A percentile compares a stretch with the other conserved stretches of the same genome.
Evolutionary conservation across 2,797 vertebrate genomes (phyloP).

Genomic region (Clarias pachynema): DNA sequence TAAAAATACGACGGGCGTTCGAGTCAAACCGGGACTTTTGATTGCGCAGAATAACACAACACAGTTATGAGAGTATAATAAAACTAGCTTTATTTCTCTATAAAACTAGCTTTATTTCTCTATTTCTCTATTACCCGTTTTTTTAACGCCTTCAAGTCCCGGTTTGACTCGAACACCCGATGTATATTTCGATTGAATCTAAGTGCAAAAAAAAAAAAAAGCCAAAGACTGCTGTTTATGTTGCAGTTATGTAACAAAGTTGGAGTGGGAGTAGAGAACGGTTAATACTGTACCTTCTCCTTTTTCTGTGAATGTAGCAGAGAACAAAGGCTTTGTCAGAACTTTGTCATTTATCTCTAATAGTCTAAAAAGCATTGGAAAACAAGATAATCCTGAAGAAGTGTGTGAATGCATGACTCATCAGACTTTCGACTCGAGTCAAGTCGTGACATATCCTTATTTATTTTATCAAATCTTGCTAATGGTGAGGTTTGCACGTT

Average conservation of each 20-base stretch:
- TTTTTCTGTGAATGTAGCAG: constrained; percentile 52
- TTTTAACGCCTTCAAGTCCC: too few species aligned
- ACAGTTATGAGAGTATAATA: too few species aligned
- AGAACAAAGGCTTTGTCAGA: constrained; percentile 8
- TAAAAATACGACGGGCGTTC: not conserved
- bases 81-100: too few species aligned
- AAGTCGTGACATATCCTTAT: constrained; percentile 11
- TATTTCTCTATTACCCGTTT: too few species aligned
- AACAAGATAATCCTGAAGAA: constrained; percentile 5
- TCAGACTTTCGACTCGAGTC: not conserved
- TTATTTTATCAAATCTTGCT: not conserved
- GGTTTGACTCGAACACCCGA: too few species aligned
- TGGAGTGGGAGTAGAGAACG: not conserved
- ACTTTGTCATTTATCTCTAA: constrained; percentile 2
- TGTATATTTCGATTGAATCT: too few species aligned
- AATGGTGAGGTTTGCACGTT: not conserved
- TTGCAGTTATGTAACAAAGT: not conserved
- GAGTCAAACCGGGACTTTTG: too few species aligned
- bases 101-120: too few species aligned
- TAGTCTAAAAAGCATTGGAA: not conserved
- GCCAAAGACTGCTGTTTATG: not conserved
- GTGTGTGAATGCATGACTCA: not conserved
- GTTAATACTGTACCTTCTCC: constrained; percentile 44
- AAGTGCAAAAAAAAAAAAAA: not conserved
- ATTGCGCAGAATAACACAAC: too few species aligned